Percentiles rank a stretch among this genome's conserved stretches.
Conservation (phyloP, 2,113 vertebrate species). For the Dicrurus megarhynchus region DNA sequence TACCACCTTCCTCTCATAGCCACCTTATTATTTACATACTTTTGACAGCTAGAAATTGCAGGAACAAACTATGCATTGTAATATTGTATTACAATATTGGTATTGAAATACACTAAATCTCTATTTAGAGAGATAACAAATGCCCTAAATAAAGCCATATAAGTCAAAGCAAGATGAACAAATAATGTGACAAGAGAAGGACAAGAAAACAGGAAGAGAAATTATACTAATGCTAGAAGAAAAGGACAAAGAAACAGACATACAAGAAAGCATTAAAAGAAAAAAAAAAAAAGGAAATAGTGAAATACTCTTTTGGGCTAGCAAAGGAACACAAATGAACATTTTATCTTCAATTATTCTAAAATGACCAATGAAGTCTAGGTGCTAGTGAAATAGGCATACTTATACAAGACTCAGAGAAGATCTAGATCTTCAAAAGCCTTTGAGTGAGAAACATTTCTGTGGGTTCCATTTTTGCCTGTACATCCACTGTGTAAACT, state of each 20-base stretch:
- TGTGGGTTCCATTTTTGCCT: background rate
- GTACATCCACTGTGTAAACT: background rate
- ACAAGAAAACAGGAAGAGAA: background rate
- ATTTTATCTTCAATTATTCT: background rate
- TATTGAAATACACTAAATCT: background rate
- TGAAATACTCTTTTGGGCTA: background rate
- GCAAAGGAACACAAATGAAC: background rate
- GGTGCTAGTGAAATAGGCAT: accelerated
- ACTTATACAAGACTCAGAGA: background rate
- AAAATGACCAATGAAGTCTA: background rate
- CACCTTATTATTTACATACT: background rate
- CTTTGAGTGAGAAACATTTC: background rate
- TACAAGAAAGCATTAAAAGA: background rate
- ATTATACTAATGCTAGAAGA: background rate
- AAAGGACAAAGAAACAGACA: background rate
- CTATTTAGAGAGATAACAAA: background rate
- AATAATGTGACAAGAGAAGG: background rate
- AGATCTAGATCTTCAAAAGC: background rate
- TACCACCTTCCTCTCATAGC: background rate
- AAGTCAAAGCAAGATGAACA: background rate
- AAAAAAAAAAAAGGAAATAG: accelerated
- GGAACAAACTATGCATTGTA: background rate
- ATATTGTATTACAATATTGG: background rate
- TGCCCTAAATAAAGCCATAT: background rate
- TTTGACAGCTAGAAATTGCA: background rate